Conservation (phyloP, 2,113 vertebrate genomes). For the Ardeotis arabs region DNA sequence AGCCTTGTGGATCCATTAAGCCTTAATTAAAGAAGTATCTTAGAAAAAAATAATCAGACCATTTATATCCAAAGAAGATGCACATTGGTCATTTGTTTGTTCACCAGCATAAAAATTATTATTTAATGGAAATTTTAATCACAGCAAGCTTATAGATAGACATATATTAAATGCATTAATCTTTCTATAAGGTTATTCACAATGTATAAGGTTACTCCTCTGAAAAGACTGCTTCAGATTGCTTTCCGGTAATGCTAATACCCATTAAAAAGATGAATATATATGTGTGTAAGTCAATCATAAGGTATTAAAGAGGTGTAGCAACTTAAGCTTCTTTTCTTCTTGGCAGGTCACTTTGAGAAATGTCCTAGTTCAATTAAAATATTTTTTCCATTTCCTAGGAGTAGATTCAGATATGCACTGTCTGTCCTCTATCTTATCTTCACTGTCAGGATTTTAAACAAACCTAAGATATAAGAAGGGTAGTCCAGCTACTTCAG, state of each 20-base stretch:
- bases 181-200: constrained; percentile 60
- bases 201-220: constrained; percentile 64
- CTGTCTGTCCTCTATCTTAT: constrained; percentile 63
- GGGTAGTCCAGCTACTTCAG: not conserved
- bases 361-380: constrained; percentile 64
- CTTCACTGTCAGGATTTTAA: constrained; percentile 60
- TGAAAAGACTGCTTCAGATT: constrained; percentile 65
- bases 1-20: constrained; percentile 29
- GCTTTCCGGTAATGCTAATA: constrained; percentile 67
- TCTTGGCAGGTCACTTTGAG: constrained; percentile 64
- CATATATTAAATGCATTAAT: constrained; percentile 60
- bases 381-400: constrained; percentile 69
- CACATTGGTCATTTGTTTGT: constrained; percentile 56
- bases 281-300: constrained; percentile 70
- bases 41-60: constrained; percentile 41
- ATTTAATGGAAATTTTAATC: constrained; percentile 64
- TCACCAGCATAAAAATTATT: constrained; percentile 58
- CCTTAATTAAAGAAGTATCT: constrained; percentile 51
- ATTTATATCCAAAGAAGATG: constrained; percentile 48
- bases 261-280: constrained; percentile 75
- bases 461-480: constrained; percentile 41
- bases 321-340: constrained; percentile 62
- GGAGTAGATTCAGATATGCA: constrained; percentile 62
- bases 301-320: constrained; percentile 57
- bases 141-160: constrained; percentile 41